phyloP scores from a whole-genome alignment of 2,888 invertebrate species.

The Malacosoma neustria region DNA sequence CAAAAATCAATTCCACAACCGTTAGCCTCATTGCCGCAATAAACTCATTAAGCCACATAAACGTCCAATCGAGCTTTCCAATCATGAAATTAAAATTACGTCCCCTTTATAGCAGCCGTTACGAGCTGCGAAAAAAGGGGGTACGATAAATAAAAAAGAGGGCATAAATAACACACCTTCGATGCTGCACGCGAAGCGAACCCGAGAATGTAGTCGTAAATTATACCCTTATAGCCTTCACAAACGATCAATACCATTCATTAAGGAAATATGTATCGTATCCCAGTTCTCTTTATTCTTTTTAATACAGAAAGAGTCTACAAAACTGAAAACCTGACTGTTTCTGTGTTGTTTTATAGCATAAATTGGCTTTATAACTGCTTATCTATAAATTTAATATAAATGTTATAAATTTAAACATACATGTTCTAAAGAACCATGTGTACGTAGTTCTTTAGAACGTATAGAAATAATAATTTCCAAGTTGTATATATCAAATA shows the following conservation, averaged over 20 bases:
- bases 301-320: too few species aligned
- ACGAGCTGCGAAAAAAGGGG: conserved; percentile 76
- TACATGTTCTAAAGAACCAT: too few species aligned
- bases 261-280: conserved; percentile 64
- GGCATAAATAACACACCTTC: conserved; percentile 73
- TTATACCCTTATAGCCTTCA: conserved; percentile 57
- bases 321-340: too few species aligned
- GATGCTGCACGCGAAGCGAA: conserved; percentile 56
- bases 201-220: conserved; percentile 56
- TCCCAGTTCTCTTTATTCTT: conserved; percentile 34
- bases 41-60: conserved; percentile 72
- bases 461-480: too few species aligned
- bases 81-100: conserved; percentile 74
- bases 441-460: too few species aligned
- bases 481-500: too few species aligned
- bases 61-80: conserved; percentile 72
- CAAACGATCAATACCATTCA: conserved; percentile 66
- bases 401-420: too few species aligned
- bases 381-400: too few species aligned
- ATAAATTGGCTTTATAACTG: too few species aligned
- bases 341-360: too few species aligned
- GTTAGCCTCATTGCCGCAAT: conserved; percentile 57
- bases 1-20: conserved; percentile 39
- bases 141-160: conserved; percentile 65
- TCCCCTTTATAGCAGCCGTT: conserved; percentile 68